These are phyloP conservation scores for Pseudomyrmex sp. DNA, from an alignment of 1,140 invertebrate species.

Conservation along the genomic window DNA sequence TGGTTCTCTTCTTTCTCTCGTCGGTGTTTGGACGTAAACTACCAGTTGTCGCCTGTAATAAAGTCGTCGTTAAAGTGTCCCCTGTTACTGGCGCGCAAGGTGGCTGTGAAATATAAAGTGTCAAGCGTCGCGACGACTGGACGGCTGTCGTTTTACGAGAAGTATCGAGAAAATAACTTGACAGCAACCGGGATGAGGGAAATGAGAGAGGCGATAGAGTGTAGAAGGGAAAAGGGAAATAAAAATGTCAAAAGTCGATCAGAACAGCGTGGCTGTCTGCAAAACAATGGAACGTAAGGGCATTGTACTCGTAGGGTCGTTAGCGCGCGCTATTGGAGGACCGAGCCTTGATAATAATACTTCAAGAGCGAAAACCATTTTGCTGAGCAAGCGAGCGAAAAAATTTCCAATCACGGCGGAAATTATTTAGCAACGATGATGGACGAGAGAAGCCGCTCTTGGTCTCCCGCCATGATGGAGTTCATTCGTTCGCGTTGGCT, in stretches of 20 bases:
- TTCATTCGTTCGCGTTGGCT: constrained; percentile 33
- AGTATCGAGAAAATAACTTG: constrained; percentile 40
- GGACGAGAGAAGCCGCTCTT: constrained; percentile 21
- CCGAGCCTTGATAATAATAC: constrained; percentile 32
- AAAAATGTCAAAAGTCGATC: constrained; percentile 49
- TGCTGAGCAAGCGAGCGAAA: constrained; percentile 34
- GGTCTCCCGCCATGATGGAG: constrained; percentile 8
- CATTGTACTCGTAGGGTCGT: constrained; percentile 43
- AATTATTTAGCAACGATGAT: constrained; percentile 55
- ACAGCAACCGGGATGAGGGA: background rate
- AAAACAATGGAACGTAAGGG: constrained; percentile 39
- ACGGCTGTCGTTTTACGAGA: constrained; percentile 28
- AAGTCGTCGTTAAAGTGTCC: constrained; percentile 54
- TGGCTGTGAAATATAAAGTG: constrained; percentile 53
- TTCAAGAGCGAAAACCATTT: constrained; percentile 48
- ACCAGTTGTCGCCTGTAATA: constrained; percentile 14
- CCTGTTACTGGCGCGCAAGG: background rate
- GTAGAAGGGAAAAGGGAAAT: no score
- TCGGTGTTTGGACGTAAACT: constrained; percentile 37
- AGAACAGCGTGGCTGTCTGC: background rate
- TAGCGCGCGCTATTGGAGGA: constrained; percentile 28
- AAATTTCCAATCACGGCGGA: constrained; percentile 53
- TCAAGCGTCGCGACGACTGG: constrained; percentile 15
- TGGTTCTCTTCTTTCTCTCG: constrained; percentile 2
- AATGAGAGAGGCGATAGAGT: background rate